Percentiles rank a stretch among this genome's conserved stretches.
phyloP scores from a whole-genome alignment of 2,113 vertebrate species.

The Neoarius graeffei region DNA sequence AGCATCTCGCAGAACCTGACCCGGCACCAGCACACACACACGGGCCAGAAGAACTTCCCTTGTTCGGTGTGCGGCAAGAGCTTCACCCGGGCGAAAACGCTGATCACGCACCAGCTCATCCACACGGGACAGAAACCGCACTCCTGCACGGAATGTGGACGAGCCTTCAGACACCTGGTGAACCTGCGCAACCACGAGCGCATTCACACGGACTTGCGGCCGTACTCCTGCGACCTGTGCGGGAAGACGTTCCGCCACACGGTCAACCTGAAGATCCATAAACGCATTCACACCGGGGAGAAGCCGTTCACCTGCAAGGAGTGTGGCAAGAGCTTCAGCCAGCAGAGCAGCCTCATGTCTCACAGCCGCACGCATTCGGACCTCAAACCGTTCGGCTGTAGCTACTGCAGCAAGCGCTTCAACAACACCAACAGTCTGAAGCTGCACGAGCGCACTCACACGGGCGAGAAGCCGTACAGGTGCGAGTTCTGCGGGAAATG shows the following conservation, averaged over 20 bases:
- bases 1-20: constrained; percentile 71
- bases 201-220: constrained; percentile 67
- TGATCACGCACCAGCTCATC: constrained; percentile 69
- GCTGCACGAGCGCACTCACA: constrained; percentile 70
- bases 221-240: constrained; percentile 69
- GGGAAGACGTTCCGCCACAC: constrained; percentile 71
- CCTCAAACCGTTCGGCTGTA: constrained; percentile 65
- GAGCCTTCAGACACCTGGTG: constrained; percentile 68
- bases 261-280: constrained; percentile 73
- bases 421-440: constrained; percentile 75
- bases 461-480: constrained; percentile 71
- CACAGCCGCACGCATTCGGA: constrained; percentile 70
- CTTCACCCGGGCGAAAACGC: constrained; percentile 70
- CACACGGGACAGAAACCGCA: constrained; percentile 72
- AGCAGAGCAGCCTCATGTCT: constrained; percentile 72
- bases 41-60: constrained; percentile 61
- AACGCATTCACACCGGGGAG: constrained; percentile 71
- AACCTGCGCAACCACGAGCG: constrained; percentile 71
- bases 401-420: constrained; percentile 68
- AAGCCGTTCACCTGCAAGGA: constrained; percentile 68
- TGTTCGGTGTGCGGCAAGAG: constrained; percentile 68
- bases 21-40: constrained; percentile 67
- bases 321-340: constrained; percentile 74
- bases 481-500: constrained; percentile 68
- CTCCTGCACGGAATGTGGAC: constrained; percentile 63